Percentiles rank a stretch among this genome's conserved stretches.
These are phyloP conservation scores for Cheilosia urbana DNA, from an alignment of 2,888 invertebrate species.

Conservation along the genomic window DNA sequence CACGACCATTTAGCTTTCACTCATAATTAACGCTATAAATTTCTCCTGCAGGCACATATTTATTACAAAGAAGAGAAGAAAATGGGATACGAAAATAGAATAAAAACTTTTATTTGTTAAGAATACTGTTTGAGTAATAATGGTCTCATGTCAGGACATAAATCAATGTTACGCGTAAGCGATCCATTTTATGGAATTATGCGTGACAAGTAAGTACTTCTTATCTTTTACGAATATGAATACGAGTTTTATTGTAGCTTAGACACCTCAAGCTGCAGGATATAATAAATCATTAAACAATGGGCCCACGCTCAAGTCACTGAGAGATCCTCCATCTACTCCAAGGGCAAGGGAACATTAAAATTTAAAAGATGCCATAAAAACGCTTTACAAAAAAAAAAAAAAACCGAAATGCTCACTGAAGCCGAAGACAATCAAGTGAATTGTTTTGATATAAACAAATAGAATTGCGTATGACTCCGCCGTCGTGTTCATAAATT, in stretches of 20 bases:
- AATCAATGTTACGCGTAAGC: constrained; percentile 73
- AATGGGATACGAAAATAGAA: neutral
- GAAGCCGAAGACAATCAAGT: constrained; percentile 44
- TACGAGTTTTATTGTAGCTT: constrained; percentile 74
- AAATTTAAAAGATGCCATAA: constrained; percentile 69
- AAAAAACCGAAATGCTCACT: neutral
- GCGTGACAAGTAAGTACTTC: constrained; percentile 74
- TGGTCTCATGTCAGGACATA: constrained; percentile 71
- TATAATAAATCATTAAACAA: constrained; percentile 73
- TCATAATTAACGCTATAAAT: constrained; percentile 74
- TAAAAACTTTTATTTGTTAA: constrained; percentile 41
- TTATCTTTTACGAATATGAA: constrained; percentile 74
- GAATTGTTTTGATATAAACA: constrained; percentile 54
- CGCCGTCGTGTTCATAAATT: constrained; percentile 49
- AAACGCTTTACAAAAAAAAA: constrained; percentile 35
- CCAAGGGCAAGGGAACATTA: constrained; percentile 51
- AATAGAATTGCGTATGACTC: constrained; percentile 38
- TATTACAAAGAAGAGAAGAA: neutral
- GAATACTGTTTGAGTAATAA: constrained; percentile 70
- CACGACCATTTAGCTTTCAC: constrained; percentile 56
- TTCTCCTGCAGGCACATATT: constrained; percentile 46
- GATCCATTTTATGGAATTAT: constrained; percentile 74
- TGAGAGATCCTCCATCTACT: constrained; percentile 60
- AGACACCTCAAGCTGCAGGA: constrained; percentile 63
- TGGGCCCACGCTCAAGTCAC: constrained; percentile 34